phyloP scores from a whole-genome alignment of 2,888 invertebrate species.

The Chrysolina americana region DNA sequence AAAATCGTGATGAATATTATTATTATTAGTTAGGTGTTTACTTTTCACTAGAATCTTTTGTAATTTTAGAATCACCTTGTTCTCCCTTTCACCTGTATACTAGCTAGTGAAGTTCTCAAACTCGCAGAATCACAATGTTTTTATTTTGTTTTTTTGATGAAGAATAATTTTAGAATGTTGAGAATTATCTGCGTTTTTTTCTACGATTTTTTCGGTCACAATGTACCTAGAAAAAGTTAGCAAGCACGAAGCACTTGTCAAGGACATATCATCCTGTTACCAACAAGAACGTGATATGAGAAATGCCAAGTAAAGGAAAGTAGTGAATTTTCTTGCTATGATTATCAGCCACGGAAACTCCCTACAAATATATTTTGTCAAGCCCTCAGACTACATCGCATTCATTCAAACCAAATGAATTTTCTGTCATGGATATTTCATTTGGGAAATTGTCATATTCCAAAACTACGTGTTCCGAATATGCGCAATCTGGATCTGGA shows the following conservation, averaged over 20 bases:
- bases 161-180: conserved; percentile 29
- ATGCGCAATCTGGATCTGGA: too few species aligned
- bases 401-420: conserved; percentile 34
- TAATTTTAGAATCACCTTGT: background rate
- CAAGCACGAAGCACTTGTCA: conserved; percentile 53
- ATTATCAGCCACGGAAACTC: conserved; percentile 19
- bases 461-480: too few species aligned
- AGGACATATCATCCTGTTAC: background rate
- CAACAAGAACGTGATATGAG: background rate
- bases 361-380: conserved; percentile 14
- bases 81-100: conserved; percentile 8
- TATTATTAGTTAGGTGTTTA: too few species aligned
- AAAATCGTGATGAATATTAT: background rate
- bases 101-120: conserved; percentile 8
- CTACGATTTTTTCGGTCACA: background rate
- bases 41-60: background rate
- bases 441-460: too few species aligned
- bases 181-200: background rate
- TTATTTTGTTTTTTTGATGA: background rate
- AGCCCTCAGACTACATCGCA: conserved; percentile 14
- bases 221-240: conserved; percentile 12
- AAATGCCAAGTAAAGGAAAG: background rate
- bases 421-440: background rate
- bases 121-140: background rate
- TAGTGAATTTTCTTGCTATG: conserved; percentile 22